Base-by-base conservation (phyloP, 2,888 invertebrate species). In the Leucophenga montana region DNA sequence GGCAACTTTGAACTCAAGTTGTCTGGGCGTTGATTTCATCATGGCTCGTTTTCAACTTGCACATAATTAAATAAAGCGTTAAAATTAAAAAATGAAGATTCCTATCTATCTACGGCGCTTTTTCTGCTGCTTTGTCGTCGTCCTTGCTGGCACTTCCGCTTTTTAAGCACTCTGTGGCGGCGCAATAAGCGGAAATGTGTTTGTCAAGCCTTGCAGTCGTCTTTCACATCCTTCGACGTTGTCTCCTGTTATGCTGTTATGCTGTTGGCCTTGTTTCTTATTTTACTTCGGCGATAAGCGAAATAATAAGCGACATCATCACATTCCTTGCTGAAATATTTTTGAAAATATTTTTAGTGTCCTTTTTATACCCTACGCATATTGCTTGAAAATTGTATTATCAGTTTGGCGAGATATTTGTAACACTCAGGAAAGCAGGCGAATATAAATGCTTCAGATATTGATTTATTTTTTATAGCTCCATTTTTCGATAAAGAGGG, bases 41-140 rank as follows among this genome's bases (percentile, higher is more conserved):
- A 13, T 18, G 9, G 50, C 27, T 50, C 18, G n/a, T 50, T 50
- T 18, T 50, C 16, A n/a, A 20, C 62, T 62, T 22, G 46, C 56
- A 39, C 82, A 84, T 84, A 84, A 84, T 84, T 84, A 84, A 85
- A 84, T 84, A 85, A 84, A 84, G 83, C 85, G 84, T 84, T 85
- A 82, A 85, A 84, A 84, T 84, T 84, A 85, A 84, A 39, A 85
- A 82, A 78, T 80, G 75, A 79, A 79, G 83, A 78, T 80, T 83
- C 78, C 22, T 57, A 67, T 66, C 54, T 64, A 33, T 62, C 16
- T 18, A 18, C 8, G 14, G 62, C 70, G 61, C 70, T 76, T 72
- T 53, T 67, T 67, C 73, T 64, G 64, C 57, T 59, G 9, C 11
- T 59, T 68, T 20, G 16, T 4, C 48, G 66, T 22, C n/a, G 22